These are phyloP conservation scores for Epinephelus cyanopodus DNA, from an alignment of 2,113 vertebrate genomes.

Conservation along the genomic window DNA sequence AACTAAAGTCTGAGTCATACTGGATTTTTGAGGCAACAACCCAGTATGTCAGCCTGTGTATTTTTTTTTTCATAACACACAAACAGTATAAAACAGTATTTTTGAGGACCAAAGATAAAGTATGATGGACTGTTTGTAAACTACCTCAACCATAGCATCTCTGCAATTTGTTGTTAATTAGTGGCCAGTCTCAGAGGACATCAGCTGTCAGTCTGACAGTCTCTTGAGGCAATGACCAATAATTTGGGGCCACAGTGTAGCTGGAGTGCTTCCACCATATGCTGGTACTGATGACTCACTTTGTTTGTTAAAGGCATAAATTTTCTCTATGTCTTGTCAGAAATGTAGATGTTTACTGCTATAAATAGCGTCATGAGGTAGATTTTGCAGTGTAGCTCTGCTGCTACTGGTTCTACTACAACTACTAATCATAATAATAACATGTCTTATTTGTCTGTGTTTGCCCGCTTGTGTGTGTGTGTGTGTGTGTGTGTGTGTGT, in stretches of 20 bases:
- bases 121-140: neutral
- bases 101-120: neutral
- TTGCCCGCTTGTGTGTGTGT: neutral
- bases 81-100: neutral
- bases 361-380: neutral
- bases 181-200: too few relatives aligned
- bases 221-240: too few relatives aligned
- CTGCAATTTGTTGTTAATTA: neutral
- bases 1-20: neutral
- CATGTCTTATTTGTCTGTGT: slow-evolving; percentile 26
- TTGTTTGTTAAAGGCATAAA: neutral
- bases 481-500: neutral
- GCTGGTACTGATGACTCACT: too few relatives aligned
- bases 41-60: neutral
- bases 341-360: neutral
- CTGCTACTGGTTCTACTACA: slow-evolving; percentile 19
- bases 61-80: neutral
- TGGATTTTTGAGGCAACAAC: neutral
- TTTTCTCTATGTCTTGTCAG: neutral
- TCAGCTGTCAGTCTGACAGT: too few relatives aligned
- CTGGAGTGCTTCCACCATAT: too few relatives aligned
- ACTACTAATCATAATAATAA: slow-evolving; percentile 61
- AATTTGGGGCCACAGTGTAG: too few relatives aligned
- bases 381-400: neutral
- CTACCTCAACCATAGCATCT: too few relatives aligned